phyloP scores from a whole-genome alignment of 2,797 vertebrate genomes.

The Sylvilagus floridanus region DNA sequence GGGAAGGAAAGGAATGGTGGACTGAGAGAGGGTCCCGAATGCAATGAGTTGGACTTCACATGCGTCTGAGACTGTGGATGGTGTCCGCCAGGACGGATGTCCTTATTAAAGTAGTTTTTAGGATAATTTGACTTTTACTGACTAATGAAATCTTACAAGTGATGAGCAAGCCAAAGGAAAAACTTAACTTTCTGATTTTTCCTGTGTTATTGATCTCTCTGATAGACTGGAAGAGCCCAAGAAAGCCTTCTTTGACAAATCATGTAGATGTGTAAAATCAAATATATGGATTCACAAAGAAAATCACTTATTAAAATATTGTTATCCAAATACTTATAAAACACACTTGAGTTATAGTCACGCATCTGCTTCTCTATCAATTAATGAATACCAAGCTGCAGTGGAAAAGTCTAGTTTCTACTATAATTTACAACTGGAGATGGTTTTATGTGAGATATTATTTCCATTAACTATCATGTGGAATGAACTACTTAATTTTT shows the following conservation, averaged over 20 bases:
- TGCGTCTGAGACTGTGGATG: not conserved
- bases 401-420: not conserved
- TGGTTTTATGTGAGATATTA: not conserved
- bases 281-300: not conserved
- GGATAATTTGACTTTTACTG: not conserved
- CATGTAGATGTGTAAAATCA: not conserved
- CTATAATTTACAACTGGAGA: not conserved
- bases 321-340: not conserved
- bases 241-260: not conserved
- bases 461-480: not conserved
- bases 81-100: not conserved
- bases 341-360: not conserved
- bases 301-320: not conserved
- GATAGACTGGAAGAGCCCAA: not conserved
- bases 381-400: not conserved
- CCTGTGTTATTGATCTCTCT: not conserved
- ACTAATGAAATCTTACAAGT: not conserved
- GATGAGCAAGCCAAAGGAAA: not conserved
- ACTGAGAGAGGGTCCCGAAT: not conserved
- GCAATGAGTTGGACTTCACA: not conserved
- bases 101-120: not conserved
- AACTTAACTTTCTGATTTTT: not conserved
- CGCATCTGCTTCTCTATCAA: not conserved
- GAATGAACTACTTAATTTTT: slow-evolving; percentile 17
- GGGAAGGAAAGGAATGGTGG: not conserved